These are phyloP conservation scores for Thaleichthys pacificus DNA, from an alignment of 2,797 vertebrate genomes.

Conservation along the genomic window DNA sequence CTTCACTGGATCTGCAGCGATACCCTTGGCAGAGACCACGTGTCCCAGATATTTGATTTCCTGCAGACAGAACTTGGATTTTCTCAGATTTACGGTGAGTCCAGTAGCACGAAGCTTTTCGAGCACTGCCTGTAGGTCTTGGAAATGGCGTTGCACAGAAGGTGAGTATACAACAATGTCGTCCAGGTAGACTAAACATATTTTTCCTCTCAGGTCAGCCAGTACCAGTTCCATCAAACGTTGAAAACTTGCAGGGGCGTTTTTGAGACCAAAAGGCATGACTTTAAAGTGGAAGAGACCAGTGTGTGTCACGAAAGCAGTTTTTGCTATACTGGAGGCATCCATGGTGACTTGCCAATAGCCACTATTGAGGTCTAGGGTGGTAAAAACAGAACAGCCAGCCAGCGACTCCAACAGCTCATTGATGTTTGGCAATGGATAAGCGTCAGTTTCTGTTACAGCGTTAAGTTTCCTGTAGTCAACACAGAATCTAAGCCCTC, in stretches of 20 bases:
- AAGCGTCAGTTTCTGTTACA: not conserved
- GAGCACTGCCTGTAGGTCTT: not conserved
- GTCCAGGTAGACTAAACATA: constrained; percentile 19
- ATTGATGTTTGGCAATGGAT: not conserved
- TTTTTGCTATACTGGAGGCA: not conserved
- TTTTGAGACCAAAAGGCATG: constrained; percentile 18
- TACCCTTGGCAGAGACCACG: not conserved
- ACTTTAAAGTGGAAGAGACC: constrained; percentile 10
- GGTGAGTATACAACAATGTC: constrained; percentile 8
- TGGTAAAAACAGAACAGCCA: constrained; percentile 8
- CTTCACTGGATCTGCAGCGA: constrained; percentile 6
- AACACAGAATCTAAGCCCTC: not conserved
- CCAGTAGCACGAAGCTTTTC: not conserved
- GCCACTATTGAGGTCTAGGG: constrained; percentile 11
- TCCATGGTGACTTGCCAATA: constrained; percentile 19
- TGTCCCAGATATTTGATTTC: constrained; percentile 13
- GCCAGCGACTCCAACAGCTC: constrained; percentile 16
- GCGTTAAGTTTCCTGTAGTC: constrained; percentile 5
- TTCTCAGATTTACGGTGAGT: constrained; percentile 17
- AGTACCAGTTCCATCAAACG: constrained; percentile 2
- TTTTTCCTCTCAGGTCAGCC: not conserved
- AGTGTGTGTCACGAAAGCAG: constrained; percentile 7
- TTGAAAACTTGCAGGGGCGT: constrained; percentile 18
- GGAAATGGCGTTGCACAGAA: not conserved
- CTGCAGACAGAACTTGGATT: constrained; percentile 9